Base-by-base conservation (phyloP, 92 coral and sea anemone genomes). In the Nematostella vectensis region DNA sequence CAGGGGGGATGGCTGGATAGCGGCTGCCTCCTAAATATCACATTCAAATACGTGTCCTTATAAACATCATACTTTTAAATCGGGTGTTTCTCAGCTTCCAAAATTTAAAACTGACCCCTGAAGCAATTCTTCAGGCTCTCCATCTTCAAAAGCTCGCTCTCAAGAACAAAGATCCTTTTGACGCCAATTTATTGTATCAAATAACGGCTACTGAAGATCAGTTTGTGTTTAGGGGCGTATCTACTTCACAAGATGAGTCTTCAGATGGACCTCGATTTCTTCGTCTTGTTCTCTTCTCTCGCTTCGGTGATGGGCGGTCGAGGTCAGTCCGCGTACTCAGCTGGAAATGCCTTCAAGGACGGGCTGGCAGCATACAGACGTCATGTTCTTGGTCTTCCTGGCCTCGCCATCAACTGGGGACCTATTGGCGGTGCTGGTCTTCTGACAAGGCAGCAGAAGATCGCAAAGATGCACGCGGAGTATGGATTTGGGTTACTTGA, bases 331-430 rank as follows among this genome's bases (percentile, higher is more conserved):
- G 28, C 83, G 2, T 77, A 77, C 53, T 62, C 72, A 8, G 78
- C 77, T 11, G 83, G 77, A 0, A 77, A 77, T 31, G 67, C 60
- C 12, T 59, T 57, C 20, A 65, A 68, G 11, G 82, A 76, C 50
- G 60, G 59, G 26, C 38, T 76, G 53, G 73, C 70, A 19, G 54
- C 65, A 23, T 70, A 60, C 50, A 65, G 75, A 19, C 65, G 71
- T 6, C 19, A 54, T 15, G 63, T 30, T 31, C 71, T 68, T 18
- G 80, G 81, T 18, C 37, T 75, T 44, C 81, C 81, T 36, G 81
- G 74, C 19, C 60, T 75, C 22, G 67, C 82, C 20, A 60, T 76
- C 17, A 55, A 69, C n/a, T 61, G 75, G 69, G 82, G 82, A 52
- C 61, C 82, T 3, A 70, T 76, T 47, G 66, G 76, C 3, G 82